Conservation (phyloP, 2,888 invertebrate species). For the Gasteruption jaculator region DNA sequence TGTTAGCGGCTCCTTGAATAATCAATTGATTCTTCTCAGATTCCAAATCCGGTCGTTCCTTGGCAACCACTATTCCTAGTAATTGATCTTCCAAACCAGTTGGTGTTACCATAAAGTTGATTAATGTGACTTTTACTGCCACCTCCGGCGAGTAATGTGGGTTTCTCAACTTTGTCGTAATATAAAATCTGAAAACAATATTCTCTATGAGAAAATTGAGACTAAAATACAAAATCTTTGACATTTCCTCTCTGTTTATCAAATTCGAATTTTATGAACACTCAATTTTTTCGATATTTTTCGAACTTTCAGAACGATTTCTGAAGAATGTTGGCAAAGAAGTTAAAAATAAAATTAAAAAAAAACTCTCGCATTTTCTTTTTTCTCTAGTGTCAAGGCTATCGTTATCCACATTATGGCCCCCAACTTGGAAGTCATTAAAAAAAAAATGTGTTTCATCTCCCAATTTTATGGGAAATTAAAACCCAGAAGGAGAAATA, state of each 20-base stretch:
- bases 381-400: no score
- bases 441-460: not conserved
- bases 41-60: conserved; percentile 88
- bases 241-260: not conserved
- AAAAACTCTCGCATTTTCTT: no score
- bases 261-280: no score
- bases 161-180: conserved; percentile 89
- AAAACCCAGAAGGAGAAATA: no score
- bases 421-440: no score
- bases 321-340: no score
- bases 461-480: no score
- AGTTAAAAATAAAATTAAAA: conserved; percentile 5
- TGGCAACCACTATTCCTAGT: conserved; percentile 85
- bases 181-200: conserved; percentile 67
- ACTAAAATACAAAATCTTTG: conserved; percentile 2
- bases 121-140: conserved; percentile 85
- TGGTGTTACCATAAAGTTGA: conserved; percentile 91
- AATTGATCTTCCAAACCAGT: conserved; percentile 87
- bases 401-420: no score
- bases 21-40: conserved; percentile 86
- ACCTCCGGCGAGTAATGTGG: conserved; percentile 94
- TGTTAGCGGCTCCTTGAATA: conserved; percentile 82
- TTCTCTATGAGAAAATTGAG: no score
- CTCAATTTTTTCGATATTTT: no score
- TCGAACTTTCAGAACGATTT: no score